A percentile compares a stretch with the other conserved stretches of the same genome.
Conservation (phyloP, 64 coral and sea anemone genomes). For the Platygyra sinensis region DNA sequence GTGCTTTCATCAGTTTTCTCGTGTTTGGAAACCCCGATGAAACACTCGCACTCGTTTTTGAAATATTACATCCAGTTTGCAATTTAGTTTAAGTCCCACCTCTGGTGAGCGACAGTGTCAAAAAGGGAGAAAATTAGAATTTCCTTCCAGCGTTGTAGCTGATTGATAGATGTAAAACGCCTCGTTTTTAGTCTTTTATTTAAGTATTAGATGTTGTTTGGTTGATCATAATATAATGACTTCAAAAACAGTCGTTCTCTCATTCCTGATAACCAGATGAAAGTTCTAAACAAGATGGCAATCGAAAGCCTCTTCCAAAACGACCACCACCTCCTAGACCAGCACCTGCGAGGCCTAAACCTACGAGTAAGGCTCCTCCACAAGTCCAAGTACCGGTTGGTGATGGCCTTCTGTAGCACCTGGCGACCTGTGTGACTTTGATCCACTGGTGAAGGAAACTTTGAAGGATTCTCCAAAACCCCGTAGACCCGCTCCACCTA, state of each 20-base stretch:
- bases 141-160: too few relatives aligned
- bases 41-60: too few relatives aligned
- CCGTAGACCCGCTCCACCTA: conserved; percentile 77
- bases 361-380: background rate
- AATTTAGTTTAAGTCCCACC: too few relatives aligned
- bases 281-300: conserved; percentile 25
- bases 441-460: conserved; percentile 44
- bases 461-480: conserved; percentile 34
- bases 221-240: too few relatives aligned
- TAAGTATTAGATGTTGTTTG: too few relatives aligned
- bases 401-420: background rate
- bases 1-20: too few relatives aligned
- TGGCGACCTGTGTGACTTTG: conserved; percentile 61
- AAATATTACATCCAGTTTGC: too few relatives aligned
- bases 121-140: too few relatives aligned
- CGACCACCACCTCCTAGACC: conserved; percentile 78
- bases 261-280: background rate
- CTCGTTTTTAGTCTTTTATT: too few relatives aligned
- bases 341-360: conserved; percentile 38
- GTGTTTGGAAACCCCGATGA: too few relatives aligned
- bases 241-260: background rate
- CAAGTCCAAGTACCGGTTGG: conserved; percentile 37
- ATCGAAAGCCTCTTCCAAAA: conserved; percentile 34
- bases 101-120: too few relatives aligned
- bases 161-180: too few relatives aligned